A percentile compares a stretch with the other conserved stretches of the same genome.
Conservation (phyloP, 2,888 invertebrate species). For the Rhimphoctona megacephalus region DNA sequence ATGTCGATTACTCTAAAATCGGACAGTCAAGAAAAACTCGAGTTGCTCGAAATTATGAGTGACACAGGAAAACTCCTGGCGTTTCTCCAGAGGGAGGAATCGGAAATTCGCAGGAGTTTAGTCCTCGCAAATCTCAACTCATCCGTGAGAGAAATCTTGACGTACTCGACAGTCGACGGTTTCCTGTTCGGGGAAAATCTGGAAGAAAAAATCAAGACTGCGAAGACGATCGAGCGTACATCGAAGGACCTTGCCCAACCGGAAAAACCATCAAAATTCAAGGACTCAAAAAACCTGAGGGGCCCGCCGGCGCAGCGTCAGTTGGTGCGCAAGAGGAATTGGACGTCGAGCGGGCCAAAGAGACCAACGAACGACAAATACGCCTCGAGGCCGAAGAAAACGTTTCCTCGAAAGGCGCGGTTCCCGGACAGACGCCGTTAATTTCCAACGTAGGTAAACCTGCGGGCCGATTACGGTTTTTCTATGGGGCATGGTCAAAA, state of each 20-base stretch:
- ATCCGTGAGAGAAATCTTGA: slow-evolving; percentile 15
- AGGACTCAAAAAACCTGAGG: slow-evolving; percentile 47
- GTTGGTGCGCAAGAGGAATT: slow-evolving; percentile 35
- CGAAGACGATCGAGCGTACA: slow-evolving; percentile 56
- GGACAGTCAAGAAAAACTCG: slow-evolving; percentile 32
- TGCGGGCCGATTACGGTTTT: slow-evolving; percentile 27
- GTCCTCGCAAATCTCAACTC: slow-evolving; percentile 30
- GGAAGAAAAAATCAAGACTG: slow-evolving; percentile 35
- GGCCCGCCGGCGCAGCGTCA: slow-evolving; percentile 49
- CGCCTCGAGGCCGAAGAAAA: slow-evolving; percentile 2
- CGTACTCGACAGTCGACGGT: slow-evolving; percentile 52
- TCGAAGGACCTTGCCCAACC: slow-evolving; percentile 34
- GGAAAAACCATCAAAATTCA: background rate
- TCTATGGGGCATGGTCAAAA: slow-evolving; percentile 21
- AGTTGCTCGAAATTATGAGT: slow-evolving; percentile 58
- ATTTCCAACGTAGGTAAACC: slow-evolving; percentile 26
- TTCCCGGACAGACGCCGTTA: slow-evolving; percentile 38
- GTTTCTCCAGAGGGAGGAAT: slow-evolving; percentile 66
- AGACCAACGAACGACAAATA: slow-evolving; percentile 31
- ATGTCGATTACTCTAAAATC: no score
- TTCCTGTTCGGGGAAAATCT: slow-evolving; percentile 62
- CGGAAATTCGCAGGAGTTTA: slow-evolving; percentile 27
- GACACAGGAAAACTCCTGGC: slow-evolving; percentile 57
- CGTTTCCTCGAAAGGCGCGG: slow-evolving; percentile 12
- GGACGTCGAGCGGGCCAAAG: slow-evolving; percentile 45